Evolutionary conservation across 2,888 invertebrate genomes (phyloP).

Genomic region (Cephus sareptanus): DNA sequence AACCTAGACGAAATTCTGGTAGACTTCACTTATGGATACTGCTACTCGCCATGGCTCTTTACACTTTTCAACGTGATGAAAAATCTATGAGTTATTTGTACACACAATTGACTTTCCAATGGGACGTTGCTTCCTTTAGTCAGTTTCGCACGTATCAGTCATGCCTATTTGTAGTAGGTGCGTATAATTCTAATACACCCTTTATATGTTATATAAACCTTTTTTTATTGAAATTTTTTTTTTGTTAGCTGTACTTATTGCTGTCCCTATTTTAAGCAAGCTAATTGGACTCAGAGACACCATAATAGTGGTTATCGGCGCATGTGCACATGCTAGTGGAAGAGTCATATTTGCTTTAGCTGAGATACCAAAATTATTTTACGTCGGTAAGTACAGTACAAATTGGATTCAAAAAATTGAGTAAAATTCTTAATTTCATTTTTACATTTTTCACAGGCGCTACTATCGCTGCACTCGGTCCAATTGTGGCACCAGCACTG

Average conservation of each 20-base stretch:
- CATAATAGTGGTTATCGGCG: constrained; percentile 78
- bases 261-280: constrained; percentile 79
- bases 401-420: not conserved
- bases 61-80: constrained; percentile 88
- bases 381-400: constrained; percentile 66
- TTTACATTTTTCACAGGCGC: constrained; percentile 69
- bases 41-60: constrained; percentile 80
- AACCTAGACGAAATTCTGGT: constrained; percentile 70
- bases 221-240: constrained; percentile 1
- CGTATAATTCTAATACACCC: constrained; percentile 40
- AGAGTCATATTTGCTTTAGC: constrained; percentile 78
- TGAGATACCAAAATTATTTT: constrained; percentile 70
- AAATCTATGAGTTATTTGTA: constrained; percentile 81
- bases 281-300: constrained; percentile 77
- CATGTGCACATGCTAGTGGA: constrained; percentile 76
- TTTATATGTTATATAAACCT: constrained; percentile 30
- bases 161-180: constrained; percentile 74
- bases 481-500: constrained; percentile 81
- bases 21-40: constrained; percentile 76
- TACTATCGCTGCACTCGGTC: constrained; percentile 80
- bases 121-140: constrained; percentile 78
- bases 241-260: constrained; percentile 72
- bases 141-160: constrained; percentile 81
- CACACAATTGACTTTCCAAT: constrained; percentile 77
- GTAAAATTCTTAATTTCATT: not conserved